Base-by-base conservation (phyloP, 2,113 vertebrate species). In the Pimephales promelas region DNA sequence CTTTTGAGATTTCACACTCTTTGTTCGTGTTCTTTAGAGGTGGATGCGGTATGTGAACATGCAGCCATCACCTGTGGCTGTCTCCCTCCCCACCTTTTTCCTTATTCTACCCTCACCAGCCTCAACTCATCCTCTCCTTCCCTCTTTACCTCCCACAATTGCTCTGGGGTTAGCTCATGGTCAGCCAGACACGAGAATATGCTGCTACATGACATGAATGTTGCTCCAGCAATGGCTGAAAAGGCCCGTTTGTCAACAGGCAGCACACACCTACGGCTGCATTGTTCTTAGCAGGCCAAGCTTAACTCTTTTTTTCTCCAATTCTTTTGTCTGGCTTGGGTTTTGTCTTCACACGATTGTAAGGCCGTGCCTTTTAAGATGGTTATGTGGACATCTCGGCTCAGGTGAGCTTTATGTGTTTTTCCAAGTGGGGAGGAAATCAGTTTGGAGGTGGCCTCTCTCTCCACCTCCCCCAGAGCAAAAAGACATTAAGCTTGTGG, bases 191-290 rank as follows among this genome's bases (percentile, higher is more conserved):
- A 83, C 88, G 88, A 54, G 84, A 91, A 88, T 93, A 88, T 88
- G 88, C 89, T 86, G 85, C 90, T 91, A 84, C 84, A 88, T 81
- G 88, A 93, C 90, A 93, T 93, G 90, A 94, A 86, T 93, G 74
- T 66, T 77, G 47, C 10, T 57, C 64, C 74, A 92, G 92, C 89
- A 94, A 89, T 92, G 85, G 86, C 85, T 26, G 73, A 84, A 86
- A 89, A 89, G 83, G 76, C 84, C 2, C 66, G 47, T 81, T 91
- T 90, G 87, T 91, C 90, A 92, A 88, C 84, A 89, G 83, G 82
- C 89, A 79, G 89, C 84, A 89, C 88, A 91, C 90, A 87, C 89
- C 91, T 90, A 89, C 59, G 74, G 31, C 82, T 71, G 45, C 87
- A 93, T 93, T 94, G 92, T 93, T 89, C 83, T 88, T 64, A 83